Evolutionary conservation across 2,113 vertebrate genomes (phyloP).

Genomic region (Echinops telfairi): DNA sequence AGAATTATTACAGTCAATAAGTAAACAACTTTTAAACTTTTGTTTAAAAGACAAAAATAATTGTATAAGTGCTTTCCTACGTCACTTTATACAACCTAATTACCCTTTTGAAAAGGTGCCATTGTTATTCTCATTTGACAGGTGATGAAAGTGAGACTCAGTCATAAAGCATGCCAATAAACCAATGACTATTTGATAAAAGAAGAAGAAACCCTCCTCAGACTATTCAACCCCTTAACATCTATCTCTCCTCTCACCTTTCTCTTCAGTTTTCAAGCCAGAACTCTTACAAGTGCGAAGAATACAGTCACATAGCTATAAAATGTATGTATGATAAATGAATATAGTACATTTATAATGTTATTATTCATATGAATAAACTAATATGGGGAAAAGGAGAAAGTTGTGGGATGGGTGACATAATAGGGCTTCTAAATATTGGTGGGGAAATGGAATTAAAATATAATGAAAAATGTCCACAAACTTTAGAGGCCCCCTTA

Average conservation of each 20-base stretch:
- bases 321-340: background rate
- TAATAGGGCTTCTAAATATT: background rate
- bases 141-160: background rate
- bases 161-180: background rate
- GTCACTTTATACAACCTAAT: background rate
- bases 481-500: too few species aligned
- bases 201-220: background rate
- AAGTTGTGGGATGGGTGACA: background rate
- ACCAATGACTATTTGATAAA: background rate
- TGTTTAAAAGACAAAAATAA: too few species aligned
- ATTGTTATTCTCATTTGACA: background rate
- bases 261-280: background rate
- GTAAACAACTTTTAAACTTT: background rate
- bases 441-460: too few species aligned
- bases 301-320: background rate
- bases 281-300: too few species aligned
- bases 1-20: background rate
- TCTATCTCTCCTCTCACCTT: background rate
- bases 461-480: too few species aligned
- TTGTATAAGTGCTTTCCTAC: background rate
- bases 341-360: background rate
- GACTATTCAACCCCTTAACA: background rate
- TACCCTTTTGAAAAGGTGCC: background rate
- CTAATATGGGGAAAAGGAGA: background rate
- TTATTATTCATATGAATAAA: background rate